Evolutionary conservation across 64 coral and sea anemone genomes (phyloP), one percentile per base, ranked within the genome.

Genomic region (Trachythela sp.): DNA sequence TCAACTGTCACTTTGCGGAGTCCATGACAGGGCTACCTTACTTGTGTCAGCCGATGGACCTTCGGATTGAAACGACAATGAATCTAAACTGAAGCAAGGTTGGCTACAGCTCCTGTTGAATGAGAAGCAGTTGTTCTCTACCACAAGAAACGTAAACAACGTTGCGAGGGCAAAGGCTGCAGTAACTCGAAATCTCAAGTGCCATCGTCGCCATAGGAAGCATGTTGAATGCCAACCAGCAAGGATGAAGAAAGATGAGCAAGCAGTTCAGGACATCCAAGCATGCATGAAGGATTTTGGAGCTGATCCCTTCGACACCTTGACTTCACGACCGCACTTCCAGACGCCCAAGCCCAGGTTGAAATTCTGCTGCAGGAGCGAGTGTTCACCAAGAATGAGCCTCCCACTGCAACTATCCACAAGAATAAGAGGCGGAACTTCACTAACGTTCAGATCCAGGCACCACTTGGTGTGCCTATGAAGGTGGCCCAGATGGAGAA

Each of bases 401-500:
- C 64, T 8, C 64, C 24, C 64, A 70, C 64, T 70, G 64, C 10
- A 22, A 70, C 64, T 0, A 70, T 70, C 64, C 64, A 70, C 30
- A 70, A 70, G 64, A 70, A 70, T 22, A 86, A 86, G 84, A 43
- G 84, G 45, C 22, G 48, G 84, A 86, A 86, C 48, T 86, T 86
- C 84, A 33, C 17, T 50, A 86, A 86, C 45, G 40, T 48, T 86
- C 84, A 86, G 84, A 41, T 48, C n/a, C 48, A 22, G 84, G n/a
- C 84, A 50, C 48, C 84, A 40, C 48, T 50, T 48, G 40, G 84
- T 48, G 48, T n/a, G n/a, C n/a, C n/a, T n/a, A n/a, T n/a, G n/a
- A n/a, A n/a, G n/a, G n/a, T n/a, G n/a, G n/a, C n/a, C n/a, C n/a
- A n/a, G n/a, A n/a, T n/a, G n/a, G n/a, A n/a, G n/a, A n/a, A n/a